Evolutionary conservation across 2,888 invertebrate species (phyloP).

Genomic region (Neuroscelio doddi): DNA sequence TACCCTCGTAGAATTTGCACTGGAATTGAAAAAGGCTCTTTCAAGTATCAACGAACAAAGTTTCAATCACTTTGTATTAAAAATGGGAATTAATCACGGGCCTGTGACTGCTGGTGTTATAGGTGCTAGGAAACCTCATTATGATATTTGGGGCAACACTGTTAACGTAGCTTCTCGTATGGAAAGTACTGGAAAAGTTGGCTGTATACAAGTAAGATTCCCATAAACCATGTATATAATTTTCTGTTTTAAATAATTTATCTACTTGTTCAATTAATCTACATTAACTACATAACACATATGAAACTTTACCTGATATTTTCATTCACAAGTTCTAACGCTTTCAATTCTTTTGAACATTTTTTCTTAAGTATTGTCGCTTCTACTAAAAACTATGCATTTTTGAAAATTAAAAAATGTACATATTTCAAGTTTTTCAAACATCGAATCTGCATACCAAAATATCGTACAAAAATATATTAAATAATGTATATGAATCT

Average conservation of each 20-base stretch:
- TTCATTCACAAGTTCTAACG: too few species aligned
- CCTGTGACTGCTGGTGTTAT: slow-evolving; percentile 97
- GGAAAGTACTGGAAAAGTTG: slow-evolving; percentile 98
- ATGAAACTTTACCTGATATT: too few species aligned
- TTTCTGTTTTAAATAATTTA: not conserved
- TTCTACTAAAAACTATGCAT: too few species aligned
- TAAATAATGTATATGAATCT: too few species aligned
- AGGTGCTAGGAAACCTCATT: slow-evolving; percentile 95
- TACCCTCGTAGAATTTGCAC: slow-evolving; percentile 89
- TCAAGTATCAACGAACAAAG: slow-evolving; percentile 95
- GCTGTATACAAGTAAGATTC: slow-evolving; percentile 87
- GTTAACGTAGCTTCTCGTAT: slow-evolving; percentile 98
- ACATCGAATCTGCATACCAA: too few species aligned
- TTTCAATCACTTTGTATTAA: slow-evolving; percentile 94
- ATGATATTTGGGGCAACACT: slow-evolving; percentile 97
- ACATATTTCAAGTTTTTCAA: too few species aligned
- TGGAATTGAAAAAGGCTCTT: slow-evolving; percentile 91
- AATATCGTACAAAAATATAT: too few species aligned
- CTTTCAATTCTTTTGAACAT: too few species aligned
- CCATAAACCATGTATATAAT: too few species aligned
- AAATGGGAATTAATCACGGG: slow-evolving; percentile 96
- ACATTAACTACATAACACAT: too few species aligned
- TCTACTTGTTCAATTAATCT: not conserved
- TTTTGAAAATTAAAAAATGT: too few species aligned
- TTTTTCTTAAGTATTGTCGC: too few species aligned